These are phyloP conservation scores for Cecidostiba fungosa DNA, from an alignment of 2,888 invertebrate genomes.

Conservation along the genomic window DNA sequence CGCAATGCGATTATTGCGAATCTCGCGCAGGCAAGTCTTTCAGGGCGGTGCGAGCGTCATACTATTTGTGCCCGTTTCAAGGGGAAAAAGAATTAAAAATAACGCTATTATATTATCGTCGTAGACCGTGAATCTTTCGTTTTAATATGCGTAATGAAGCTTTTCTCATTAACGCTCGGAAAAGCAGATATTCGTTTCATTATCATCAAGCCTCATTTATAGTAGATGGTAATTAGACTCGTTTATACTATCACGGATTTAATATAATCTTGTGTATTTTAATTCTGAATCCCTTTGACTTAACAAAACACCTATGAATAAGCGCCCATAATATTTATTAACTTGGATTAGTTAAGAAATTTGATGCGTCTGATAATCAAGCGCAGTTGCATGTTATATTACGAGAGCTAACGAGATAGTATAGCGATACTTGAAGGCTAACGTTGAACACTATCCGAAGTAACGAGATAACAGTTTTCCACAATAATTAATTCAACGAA, in stretches of 20 bases:
- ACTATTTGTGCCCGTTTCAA: not conserved
- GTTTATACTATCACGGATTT: not conserved
- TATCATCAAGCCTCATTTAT: slow-evolving; percentile 6
- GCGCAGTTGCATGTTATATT: no score
- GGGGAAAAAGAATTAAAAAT: not conserved
- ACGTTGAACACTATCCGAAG: not conserved
- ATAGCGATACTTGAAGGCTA: not conserved
- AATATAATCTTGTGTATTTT: not conserved
- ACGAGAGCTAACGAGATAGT: not conserved
- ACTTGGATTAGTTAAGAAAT: no score
- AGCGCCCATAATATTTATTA: no score
- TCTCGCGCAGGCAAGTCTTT: not conserved
- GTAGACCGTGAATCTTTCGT: not conserved
- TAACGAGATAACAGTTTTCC: not conserved
- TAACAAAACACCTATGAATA: not conserved
- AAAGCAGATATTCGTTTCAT: not conserved
- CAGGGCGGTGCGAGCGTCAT: not conserved
- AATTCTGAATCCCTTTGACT: not conserved
- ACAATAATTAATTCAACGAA: slow-evolving; percentile 23
- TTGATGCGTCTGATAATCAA: no score
- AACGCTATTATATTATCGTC: not conserved
- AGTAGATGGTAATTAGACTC: not conserved
- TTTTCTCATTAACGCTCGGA: slow-evolving; percentile 5
- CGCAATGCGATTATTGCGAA: not conserved
- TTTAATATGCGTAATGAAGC: slow-evolving; percentile 11